A percentile compares a stretch with the other conserved stretches of the same genome.
Conservation (phyloP, 1,140 invertebrate species). For the Mercenaria mercenaria region DNA sequence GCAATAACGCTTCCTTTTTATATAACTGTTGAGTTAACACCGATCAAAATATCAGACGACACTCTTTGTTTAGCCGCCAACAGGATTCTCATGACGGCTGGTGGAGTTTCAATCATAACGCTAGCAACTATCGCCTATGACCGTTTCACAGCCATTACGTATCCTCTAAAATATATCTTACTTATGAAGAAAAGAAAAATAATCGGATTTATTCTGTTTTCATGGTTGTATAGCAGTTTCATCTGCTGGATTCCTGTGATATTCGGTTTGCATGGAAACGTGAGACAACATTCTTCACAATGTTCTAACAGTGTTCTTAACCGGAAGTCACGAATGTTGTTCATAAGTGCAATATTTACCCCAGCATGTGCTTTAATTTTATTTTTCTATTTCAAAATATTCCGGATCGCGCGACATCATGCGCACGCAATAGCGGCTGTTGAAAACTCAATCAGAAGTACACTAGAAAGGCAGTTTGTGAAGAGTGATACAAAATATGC, state of each 20-base stretch:
- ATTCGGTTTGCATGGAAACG: slow-evolving; percentile 86
- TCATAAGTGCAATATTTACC: slow-evolving; percentile 77
- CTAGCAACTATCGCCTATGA: slow-evolving; percentile 90
- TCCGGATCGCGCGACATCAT: slow-evolving; percentile 89
- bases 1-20: slow-evolving; percentile 88
- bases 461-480: slow-evolving; percentile 71
- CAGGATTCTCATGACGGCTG: slow-evolving; percentile 89
- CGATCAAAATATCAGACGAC: slow-evolving; percentile 47
- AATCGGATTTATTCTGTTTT: slow-evolving; percentile 88
- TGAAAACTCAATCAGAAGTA: slow-evolving; percentile 87
- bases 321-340: slow-evolving; percentile 70
- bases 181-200: slow-evolving; percentile 89
- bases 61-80: slow-evolving; percentile 88
- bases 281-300: slow-evolving; percentile 87
- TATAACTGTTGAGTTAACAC: slow-evolving; percentile 67
- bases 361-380: slow-evolving; percentile 86
- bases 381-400: slow-evolving; percentile 90
- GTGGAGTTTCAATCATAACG: slow-evolving; percentile 89
- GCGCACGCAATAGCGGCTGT: slow-evolving; percentile 90
- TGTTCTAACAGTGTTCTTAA: slow-evolving; percentile 80
- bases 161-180: slow-evolving; percentile 88
- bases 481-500: slow-evolving; percentile 87
- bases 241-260: slow-evolving; percentile 79
- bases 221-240: slow-evolving; percentile 88
- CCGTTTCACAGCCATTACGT: slow-evolving; percentile 89